Conservation (phyloP, 2,888 invertebrate species). For the Alentia gelatinosa region DNA sequence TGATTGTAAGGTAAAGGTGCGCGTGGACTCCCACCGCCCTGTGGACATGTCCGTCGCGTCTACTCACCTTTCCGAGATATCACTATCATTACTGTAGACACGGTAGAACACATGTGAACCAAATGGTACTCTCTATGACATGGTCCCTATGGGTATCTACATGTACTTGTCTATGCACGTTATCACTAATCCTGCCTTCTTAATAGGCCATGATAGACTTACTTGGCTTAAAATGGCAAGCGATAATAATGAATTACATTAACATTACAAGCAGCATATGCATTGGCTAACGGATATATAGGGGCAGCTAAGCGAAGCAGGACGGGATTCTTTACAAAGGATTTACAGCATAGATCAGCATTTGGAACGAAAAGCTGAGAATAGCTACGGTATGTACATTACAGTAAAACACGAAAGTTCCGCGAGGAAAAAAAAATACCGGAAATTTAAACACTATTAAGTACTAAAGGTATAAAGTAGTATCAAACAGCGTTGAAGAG, state of each 20-base stretch:
- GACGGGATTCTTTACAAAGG: neutral
- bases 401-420: neutral
- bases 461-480: no score
- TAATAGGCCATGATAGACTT: no score
- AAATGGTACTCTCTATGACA: neutral
- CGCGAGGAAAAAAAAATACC: neutral
- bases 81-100: conserved; percentile 25
- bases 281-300: no score
- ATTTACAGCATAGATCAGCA: neutral
- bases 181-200: no score
- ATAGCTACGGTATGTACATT: no score
- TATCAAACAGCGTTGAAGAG: no score
- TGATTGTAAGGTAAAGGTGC: neutral
- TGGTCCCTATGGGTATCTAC: no score
- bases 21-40: neutral
- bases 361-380: neutral
- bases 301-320: neutral
- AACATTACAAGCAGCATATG: neutral
- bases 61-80: conserved; percentile 78
- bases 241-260: neutral
- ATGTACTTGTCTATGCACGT: no score
- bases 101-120: neutral
- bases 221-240: neutral
- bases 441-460: no score
- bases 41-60: neutral